Conservation (phyloP, 2,888 invertebrate species). For the Lordiphosa fenestrarum region DNA sequence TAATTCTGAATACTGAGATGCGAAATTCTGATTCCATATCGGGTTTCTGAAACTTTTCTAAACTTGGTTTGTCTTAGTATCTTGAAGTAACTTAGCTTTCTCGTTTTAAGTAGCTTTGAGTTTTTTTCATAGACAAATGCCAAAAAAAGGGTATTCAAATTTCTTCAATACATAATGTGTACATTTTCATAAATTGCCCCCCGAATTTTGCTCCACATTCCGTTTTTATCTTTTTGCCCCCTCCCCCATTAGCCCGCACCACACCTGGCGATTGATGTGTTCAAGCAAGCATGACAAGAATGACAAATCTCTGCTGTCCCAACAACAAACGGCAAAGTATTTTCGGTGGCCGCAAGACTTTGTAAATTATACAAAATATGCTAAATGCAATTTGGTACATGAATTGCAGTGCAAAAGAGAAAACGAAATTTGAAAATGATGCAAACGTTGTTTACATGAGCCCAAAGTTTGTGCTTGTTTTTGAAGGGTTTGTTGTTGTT, state of each 20-base stretch:
- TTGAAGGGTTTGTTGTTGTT: conserved; percentile 11
- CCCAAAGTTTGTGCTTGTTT: neutral
- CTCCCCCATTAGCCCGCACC: conserved; percentile 22
- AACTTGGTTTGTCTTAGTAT: too few relatives aligned
- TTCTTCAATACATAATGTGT: too few relatives aligned
- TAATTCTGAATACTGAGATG: too few relatives aligned
- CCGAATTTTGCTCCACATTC: conserved; percentile 48
- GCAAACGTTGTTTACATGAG: neutral
- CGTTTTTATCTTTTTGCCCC: conserved; percentile 17
- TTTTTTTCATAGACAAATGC: too few relatives aligned
- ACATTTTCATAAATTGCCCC: conserved; percentile 6
- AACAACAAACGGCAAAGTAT: conserved; percentile 46
- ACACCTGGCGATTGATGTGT: conserved; percentile 71
- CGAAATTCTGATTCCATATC: too few relatives aligned
- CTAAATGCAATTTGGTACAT: conserved; percentile 34
- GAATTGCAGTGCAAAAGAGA: conserved; percentile 22
- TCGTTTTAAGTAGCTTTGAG: too few relatives aligned
- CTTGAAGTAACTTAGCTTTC: too few relatives aligned
- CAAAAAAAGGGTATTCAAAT: too few relatives aligned
- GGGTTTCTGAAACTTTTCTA: too few relatives aligned
- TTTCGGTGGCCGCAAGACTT: conserved; percentile 33
- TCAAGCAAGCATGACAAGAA: conserved; percentile 73
- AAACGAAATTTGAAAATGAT: too few relatives aligned
- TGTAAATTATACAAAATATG: conserved; percentile 55
- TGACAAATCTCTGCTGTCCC: conserved; percentile 57